Base-by-base conservation (phyloP, 2,797 vertebrate species). In the Clarias platycephalus region DNA sequence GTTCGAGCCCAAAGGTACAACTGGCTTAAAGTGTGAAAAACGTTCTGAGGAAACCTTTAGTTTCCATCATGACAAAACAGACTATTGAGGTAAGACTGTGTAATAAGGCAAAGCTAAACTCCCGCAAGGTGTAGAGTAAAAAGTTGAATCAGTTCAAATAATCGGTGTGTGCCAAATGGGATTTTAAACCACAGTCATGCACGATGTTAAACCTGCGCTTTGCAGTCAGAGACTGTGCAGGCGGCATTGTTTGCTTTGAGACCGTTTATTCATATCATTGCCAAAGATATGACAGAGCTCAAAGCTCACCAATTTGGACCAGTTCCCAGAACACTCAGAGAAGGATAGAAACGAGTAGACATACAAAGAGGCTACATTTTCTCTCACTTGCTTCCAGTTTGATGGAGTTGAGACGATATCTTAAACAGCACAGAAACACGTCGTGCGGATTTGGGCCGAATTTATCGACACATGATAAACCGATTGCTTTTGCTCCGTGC, bases 381-480 rank as follows among this genome's bases (percentile, higher is more conserved):
- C 66, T 86, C 64, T 75, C 62, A 53, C 55, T 71, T 64, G 8
- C 70, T 72, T 58, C 28, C 40, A 24, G 13, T 60, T 26, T 2
- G 24, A 28, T 26, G 57, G 22, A 78, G 24, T 62, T 37, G 24
- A 77, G 80, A 80, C 34, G 1, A 60, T 34, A 37, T 10, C 76
- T 31, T 5, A 53, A n/a, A 40, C 81, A 34, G 2, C 83, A 63
- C 22, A 60, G 84, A 86, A 53, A 78, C 77, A 78, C 37, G 85
- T 72, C 86, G 88, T 85, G 62, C 31, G 89, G 90, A 91, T 92
- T 88, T 90, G 71, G 28, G 76, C 83, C 62, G 84, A 90, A 86
- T 91, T 90, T 89, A 60, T 83, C 88, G 92, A 92, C 91, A 91
- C 10, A 74, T 81, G 44, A 83, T 88, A 89, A 93, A 90, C 90